Conservation (phyloP, 2,113 vertebrate species). For the Dromiciops gliroides region DNA sequence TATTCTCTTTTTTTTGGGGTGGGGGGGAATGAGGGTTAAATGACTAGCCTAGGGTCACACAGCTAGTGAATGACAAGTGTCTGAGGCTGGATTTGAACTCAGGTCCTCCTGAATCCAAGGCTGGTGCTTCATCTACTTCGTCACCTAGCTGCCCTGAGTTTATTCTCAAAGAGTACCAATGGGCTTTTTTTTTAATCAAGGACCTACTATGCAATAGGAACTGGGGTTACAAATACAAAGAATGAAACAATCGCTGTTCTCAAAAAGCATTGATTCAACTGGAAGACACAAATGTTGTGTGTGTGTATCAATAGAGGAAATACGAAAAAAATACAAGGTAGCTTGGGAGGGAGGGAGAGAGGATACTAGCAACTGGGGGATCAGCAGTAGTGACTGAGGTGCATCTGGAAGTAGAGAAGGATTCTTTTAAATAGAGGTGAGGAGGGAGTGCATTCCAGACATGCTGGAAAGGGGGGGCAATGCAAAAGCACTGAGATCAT, state of each 20-base stretch:
- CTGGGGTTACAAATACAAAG: neutral
- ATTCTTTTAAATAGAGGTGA: neutral
- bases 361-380: neutral
- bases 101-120: too few species aligned
- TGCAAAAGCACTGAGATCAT: neutral
- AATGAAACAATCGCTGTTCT: neutral
- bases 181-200: neutral
- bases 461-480: neutral
- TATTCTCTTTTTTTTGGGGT: too few species aligned
- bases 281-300: neutral
- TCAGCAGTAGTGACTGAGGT: neutral
- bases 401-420: neutral
- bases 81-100: too few species aligned
- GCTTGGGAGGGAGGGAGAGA: neutral
- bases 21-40: too few species aligned
- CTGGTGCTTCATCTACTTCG: too few species aligned
- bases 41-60: too few species aligned
- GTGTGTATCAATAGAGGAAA: neutral
- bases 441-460: neutral
- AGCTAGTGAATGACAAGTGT: too few species aligned
- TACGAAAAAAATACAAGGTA: neutral
- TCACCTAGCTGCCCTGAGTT: too few species aligned
- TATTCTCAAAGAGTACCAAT: neutral
- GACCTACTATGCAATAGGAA: neutral
- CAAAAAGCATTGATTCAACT: neutral